A percentile compares a stretch with the other conserved stretches of the same genome.
These are phyloP conservation scores for Chinchilla lanigera DNA, from an alignment of 2,113 vertebrate species.

Conservation along the genomic window DNA sequence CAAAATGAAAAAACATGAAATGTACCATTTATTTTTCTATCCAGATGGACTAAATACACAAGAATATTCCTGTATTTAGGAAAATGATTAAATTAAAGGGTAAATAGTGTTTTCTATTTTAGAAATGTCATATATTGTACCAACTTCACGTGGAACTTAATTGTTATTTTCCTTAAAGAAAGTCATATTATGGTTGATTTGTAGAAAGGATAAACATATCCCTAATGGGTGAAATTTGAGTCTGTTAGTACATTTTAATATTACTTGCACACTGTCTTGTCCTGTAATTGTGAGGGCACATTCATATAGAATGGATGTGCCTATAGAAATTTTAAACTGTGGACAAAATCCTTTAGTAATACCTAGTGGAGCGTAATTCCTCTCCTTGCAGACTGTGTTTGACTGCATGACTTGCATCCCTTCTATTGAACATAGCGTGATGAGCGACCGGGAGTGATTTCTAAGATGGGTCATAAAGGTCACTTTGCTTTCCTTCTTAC, in stretches of 20 bases:
- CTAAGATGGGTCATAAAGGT: background rate
- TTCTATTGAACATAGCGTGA: background rate
- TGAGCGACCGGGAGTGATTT: background rate
- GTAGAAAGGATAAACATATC: background rate
- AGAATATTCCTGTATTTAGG: background rate
- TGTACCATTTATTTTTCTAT: slow-evolving; percentile 14
- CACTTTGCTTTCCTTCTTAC: background rate
- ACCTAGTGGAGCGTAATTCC: background rate
- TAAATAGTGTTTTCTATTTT: background rate
- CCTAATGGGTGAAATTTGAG: background rate
- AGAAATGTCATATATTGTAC: background rate
- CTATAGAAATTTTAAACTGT: background rate
- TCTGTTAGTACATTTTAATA: background rate
- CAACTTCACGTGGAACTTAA: background rate
- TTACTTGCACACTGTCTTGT: background rate
- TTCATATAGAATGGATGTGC: background rate
- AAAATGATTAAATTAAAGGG: background rate
- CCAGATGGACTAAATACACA: background rate
- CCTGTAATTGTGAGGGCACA: background rate
- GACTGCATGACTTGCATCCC: background rate
- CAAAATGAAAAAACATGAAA: background rate
- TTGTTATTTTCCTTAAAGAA: slow-evolving; percentile 28
- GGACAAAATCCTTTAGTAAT: background rate
- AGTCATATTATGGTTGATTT: background rate
- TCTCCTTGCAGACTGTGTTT: background rate